Evolutionary conservation across 2,113 vertebrate genomes (phyloP).

Genomic region (Charadrius vociferus): DNA sequence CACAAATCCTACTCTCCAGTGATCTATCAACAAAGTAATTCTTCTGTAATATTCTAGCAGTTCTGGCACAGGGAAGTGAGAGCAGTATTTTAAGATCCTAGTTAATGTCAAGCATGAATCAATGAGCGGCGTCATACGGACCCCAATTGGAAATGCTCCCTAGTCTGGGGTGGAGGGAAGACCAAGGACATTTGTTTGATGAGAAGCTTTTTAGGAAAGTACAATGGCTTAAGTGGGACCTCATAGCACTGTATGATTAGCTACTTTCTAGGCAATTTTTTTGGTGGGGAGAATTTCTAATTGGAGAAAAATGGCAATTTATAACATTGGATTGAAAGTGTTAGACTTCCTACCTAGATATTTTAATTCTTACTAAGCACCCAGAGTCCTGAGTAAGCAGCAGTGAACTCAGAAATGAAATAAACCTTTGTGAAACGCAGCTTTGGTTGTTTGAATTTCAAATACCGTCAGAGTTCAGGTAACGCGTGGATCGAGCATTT

Average conservation of each 20-base stretch:
- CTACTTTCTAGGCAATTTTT: not conserved
- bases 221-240: not conserved
- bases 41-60: not conserved
- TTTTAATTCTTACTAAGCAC: not conserved
- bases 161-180: not conserved
- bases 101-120: not conserved
- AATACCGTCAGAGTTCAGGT: slow-evolving; percentile 16
- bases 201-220: not conserved
- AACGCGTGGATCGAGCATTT: not conserved
- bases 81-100: not conserved
- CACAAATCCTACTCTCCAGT: not conserved
- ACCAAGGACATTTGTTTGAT: not conserved
- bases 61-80: not conserved
- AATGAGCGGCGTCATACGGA: not conserved
- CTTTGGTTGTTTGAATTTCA: slow-evolving; percentile 23
- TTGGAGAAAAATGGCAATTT: not conserved
- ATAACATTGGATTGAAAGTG: not conserved
- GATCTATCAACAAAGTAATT: not conserved
- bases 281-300: not conserved
- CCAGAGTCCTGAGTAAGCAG: not conserved
- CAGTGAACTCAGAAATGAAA: slow-evolving; percentile 25
- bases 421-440: slow-evolving; percentile 37
- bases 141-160: not conserved
- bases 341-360: not conserved
- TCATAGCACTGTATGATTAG: not conserved